A percentile compares a stretch with the other conserved stretches of the same genome.
These are phyloP conservation scores for Tromatobia lineatoria DNA, from an alignment of 2,888 invertebrate species.

Conservation along the genomic window DNA sequence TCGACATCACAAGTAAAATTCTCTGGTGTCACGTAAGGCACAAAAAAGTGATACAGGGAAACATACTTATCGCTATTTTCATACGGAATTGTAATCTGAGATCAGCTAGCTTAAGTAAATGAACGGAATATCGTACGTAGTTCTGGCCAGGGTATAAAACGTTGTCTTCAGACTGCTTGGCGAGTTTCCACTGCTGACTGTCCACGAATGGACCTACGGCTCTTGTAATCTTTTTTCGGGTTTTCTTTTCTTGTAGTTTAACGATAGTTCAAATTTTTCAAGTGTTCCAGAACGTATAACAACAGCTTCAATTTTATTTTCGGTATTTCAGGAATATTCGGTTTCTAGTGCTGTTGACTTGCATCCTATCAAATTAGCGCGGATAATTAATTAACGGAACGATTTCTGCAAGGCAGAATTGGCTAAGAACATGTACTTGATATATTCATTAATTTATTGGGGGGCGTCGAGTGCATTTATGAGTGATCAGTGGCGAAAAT, in stretches of 20 bases:
- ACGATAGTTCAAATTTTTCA: no score
- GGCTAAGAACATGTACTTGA: neutral
- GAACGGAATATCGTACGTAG: conserved; percentile 28
- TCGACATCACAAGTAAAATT: conserved; percentile 31
- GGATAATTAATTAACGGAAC: neutral
- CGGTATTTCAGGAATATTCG: neutral
- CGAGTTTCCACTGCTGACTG: neutral
- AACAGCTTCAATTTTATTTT: neutral
- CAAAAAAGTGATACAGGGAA: conserved; percentile 10
- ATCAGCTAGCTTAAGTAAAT: conserved; percentile 46
- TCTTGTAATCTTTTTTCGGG: neutral
- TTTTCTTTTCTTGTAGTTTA: neutral
- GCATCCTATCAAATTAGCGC: neutral
- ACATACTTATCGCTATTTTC: conserved; percentile 35
- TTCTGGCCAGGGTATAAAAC: conserved; percentile 43
- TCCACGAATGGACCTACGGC: neutral
- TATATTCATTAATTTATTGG: neutral
- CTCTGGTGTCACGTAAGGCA: conserved; percentile 26
- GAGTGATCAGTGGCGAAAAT: no score
- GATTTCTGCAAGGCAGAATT: neutral
- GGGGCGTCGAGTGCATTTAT: neutral
- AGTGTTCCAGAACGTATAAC: neutral
- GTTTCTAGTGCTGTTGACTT: neutral
- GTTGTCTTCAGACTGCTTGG: conserved; percentile 17
- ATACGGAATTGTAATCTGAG: conserved; percentile 19